Evolutionary conservation across 1,140 invertebrate genomes (phyloP), one percentile per base, ranked within the genome.

Genomic region (Mizuhopecten yessoensis): DNA sequence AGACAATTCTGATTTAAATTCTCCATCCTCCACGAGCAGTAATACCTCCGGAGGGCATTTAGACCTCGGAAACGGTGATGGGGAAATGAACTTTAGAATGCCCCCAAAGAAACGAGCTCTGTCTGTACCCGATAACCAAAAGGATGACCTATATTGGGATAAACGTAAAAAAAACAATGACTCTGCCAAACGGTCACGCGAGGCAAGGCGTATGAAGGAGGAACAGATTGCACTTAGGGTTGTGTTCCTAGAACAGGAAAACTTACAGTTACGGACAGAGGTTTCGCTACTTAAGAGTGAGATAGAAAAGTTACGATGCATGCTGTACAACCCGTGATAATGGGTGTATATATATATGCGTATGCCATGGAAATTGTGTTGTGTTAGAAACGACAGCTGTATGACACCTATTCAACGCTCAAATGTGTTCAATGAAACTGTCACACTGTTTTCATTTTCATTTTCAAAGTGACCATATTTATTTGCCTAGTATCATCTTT

Each of bases 161-260:
- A 96, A 96, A 87, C 92, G 96, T n/a, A 95, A 95, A 90, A 96
- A 96, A 89, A 97, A 97, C 92, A 97, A 97, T 88, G 96, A 97
- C 89, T 96, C 96, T 17, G 96, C 96, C 20, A 97, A 96, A 92
- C 92, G 96, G 86, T 97, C 96, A 15, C 94, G 96, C 33, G 96
- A 97, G 88, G 93, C 95, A 13, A 90, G 96, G 33, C 93, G 96
- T 86, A 93, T 95, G 91, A 96, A 96, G 90, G 96, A 96, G 89
- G 94, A 96, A 89, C 98, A 99, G 97, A 99, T 99, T 95, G 99
- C 98, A 87, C 92, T 95, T 13, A 92, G 96, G 34, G 95, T 96
- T 33, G 92, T 96, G 20, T 94, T 92, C 89, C 93, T 97, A 7
- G 96, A 97, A 91, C 95, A 96, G 90, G 96, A 97, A 93, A 97